Evolutionary conservation across 2,888 invertebrate genomes (phyloP).

Genomic region (Drosophila paranaensis): DNA sequence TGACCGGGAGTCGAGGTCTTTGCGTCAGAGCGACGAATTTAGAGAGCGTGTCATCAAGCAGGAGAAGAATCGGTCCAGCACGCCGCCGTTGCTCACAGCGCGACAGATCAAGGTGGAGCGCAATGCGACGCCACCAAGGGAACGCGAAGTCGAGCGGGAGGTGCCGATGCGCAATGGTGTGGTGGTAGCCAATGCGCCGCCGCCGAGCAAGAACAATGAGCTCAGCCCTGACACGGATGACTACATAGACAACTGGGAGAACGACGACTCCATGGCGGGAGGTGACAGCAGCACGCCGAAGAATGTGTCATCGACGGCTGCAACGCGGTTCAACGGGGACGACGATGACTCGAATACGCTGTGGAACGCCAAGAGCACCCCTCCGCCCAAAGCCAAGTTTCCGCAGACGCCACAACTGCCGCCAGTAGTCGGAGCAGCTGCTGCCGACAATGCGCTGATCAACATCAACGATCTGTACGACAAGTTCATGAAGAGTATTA

Average conservation of each 20-base stretch:
- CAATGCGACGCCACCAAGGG: constrained; percentile 47
- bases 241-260: constrained; percentile 84
- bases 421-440: not conserved
- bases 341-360: constrained; percentile 69
- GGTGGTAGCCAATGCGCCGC: constrained; percentile 46
- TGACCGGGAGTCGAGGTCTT: constrained; percentile 9
- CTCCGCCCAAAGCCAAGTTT: constrained; percentile 60
- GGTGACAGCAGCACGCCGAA: constrained; percentile 73
- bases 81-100: constrained; percentile 46
- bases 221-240: constrained; percentile 84
- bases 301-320: constrained; percentile 21
- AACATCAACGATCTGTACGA: constrained; percentile 83
- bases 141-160: constrained; percentile 17
- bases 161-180: constrained; percentile 39
- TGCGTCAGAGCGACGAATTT: constrained; percentile 21
- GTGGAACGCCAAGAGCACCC: constrained; percentile 71
- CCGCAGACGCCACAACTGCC: constrained; percentile 11
- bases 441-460: constrained; percentile 50
- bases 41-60: constrained; percentile 49
- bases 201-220: constrained; percentile 42
- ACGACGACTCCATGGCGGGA: constrained; percentile 80
- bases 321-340: constrained; percentile 37
- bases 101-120: constrained; percentile 58
- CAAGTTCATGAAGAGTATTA: constrained; percentile 83
- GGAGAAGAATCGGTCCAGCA: constrained; percentile 56